phyloP scores from a whole-genome alignment of 2,888 invertebrate species.

The Platycheirus albimanus region DNA sequence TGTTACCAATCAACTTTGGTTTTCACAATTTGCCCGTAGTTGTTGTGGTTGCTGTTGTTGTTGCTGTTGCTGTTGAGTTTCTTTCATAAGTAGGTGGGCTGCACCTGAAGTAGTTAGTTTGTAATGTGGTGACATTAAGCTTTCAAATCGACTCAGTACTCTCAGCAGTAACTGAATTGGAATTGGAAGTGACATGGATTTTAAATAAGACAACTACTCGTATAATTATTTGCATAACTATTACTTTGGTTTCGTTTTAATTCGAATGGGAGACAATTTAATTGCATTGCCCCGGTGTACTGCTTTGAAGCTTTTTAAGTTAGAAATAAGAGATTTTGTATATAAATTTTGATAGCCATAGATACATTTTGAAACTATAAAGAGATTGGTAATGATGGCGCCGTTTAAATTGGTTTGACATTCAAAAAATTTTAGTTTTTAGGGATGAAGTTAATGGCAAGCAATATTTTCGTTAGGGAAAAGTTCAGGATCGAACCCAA shows the following conservation, averaged over 20 bases:
- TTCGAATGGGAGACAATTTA: conserved; percentile 22
- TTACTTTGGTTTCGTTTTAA: conserved; percentile 46
- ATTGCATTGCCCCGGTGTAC: conserved; percentile 35
- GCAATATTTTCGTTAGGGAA: too few species aligned
- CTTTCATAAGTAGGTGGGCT: conserved; percentile 69
- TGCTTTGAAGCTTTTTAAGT: too few species aligned
- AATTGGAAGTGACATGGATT: conserved; percentile 46
- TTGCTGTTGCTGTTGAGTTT: conserved; percentile 42
- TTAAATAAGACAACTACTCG: conserved; percentile 10
- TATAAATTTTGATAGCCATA: too few species aligned
- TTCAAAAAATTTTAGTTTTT: too few species aligned
- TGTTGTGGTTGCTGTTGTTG: too few species aligned
- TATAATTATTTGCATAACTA: conserved; percentile 67
- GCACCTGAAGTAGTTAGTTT: conserved; percentile 68
- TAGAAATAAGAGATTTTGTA: too few species aligned
- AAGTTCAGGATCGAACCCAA: too few species aligned
- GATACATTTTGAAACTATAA: too few species aligned
- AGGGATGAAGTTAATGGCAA: too few species aligned
- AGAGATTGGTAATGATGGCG: too few species aligned
- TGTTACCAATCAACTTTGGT: conserved; percentile 70
- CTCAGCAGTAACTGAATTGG: conserved; percentile 39
- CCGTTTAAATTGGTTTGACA: too few species aligned
- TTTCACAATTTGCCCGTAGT: conserved; percentile 51
- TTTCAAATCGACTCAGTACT: conserved; percentile 49
- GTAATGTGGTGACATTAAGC: conserved; percentile 73